Evolutionary conservation across 2,888 invertebrate species (phyloP), one percentile per base, ranked within the genome.

Genomic region (Synergus japonicus): DNA sequence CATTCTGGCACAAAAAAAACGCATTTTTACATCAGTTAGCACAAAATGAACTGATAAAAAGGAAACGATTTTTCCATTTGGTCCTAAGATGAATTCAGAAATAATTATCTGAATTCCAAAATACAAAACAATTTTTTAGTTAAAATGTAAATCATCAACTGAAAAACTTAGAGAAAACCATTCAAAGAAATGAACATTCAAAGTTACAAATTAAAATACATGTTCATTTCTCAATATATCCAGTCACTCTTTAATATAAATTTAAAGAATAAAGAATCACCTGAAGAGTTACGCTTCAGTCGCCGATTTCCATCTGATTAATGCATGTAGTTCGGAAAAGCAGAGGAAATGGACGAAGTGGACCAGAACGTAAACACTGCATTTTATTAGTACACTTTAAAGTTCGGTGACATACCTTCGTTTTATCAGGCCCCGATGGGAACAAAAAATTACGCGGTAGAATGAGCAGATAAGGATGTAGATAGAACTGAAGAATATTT

Each of bases 391-490:
- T 69, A 69, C 49, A 69, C 49, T 63, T 29, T 60, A 18, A 60
- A 60, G 10, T 60, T 60, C 22, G 22, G 60, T 22, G 60, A 60
- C 60, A 60, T 12, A 18, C 60, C 60, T 60, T 63, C 12, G 4
- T 63, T 63, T 29, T 1, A 63, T 22, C 29, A 4, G 13, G 18
- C 29, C 29, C 12, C 29, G 63, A 63, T 29, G 12, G 22, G 29
- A 29, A 63, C 63, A 63, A 5, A 63, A 29, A 63, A 12, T 63
- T 58, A 29, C 63, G 69, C 22, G 79, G 49, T 81, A 18, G 76
- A 80, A 60, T 67, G 80, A 29, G 78, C 66, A 44, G 37, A 79
- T 63, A 81, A 76, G 83, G 66, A 66, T 63, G 81, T 76, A 66
- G 58, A 76, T 80, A 49, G 80, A 63, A 63, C 13, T 63, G 22